phyloP scores from a whole-genome alignment of 2,797 vertebrate genomes.

The Etheostoma nigrum region DNA sequence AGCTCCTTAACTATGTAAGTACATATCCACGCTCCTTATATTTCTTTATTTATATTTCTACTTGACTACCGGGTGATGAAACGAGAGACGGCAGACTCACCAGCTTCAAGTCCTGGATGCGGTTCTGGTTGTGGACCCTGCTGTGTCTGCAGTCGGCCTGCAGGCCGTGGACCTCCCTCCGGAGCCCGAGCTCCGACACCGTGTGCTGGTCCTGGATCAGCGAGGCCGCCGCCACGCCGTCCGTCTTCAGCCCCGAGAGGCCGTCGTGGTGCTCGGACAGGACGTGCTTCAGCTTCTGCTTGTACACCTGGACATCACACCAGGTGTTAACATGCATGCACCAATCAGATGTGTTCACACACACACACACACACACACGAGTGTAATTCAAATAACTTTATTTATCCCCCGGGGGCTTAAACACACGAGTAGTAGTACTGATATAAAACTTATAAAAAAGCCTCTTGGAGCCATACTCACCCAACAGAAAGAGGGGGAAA shows the following conservation, averaged over 20 bases:
- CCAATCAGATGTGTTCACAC: background rate
- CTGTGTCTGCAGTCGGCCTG: slow-evolving; percentile 30
- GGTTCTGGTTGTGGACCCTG: background rate
- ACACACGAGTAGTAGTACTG: no score
- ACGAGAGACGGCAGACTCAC: slow-evolving; percentile 35
- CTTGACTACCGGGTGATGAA: no score
- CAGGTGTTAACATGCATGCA: background rate
- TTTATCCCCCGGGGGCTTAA: no score
- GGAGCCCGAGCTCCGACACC: background rate
- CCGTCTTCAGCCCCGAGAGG: slow-evolving; percentile 33
- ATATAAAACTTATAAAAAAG: no score
- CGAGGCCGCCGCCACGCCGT: background rate
- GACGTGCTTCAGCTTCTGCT: slow-evolving; percentile 74
- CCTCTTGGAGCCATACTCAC: no score
- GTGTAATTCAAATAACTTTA: no score
- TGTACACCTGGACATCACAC: slow-evolving; percentile 61
- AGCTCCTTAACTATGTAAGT: no score
- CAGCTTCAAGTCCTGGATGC: slow-evolving; percentile 53
- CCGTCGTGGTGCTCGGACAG: slow-evolving; percentile 54
- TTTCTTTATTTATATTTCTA: no score
- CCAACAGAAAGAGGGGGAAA: no score
- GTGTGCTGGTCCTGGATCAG: slow-evolving; percentile 35
- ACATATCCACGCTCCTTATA: no score
- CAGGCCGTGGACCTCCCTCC: background rate
- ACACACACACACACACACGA: no score